Conservation (phyloP, 1,140 invertebrate species). For the Xylocopa sonorina region DNA sequence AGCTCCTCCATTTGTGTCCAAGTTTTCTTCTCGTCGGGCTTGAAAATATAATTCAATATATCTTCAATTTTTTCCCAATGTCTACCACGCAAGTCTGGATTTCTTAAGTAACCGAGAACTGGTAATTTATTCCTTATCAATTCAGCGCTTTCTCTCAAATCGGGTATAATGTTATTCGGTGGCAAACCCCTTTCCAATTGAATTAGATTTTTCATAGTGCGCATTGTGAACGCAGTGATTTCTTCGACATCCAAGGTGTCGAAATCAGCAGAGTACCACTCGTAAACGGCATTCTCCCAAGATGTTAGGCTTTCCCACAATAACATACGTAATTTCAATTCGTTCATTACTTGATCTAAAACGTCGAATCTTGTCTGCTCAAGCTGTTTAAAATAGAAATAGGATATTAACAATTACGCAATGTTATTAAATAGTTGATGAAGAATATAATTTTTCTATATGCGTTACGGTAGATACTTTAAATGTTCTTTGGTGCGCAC, state of each 20-base stretch:
- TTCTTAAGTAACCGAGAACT: conserved; percentile 88
- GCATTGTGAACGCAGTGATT: conserved; percentile 85
- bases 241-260: conserved; percentile 87
- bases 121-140: conserved; percentile 90
- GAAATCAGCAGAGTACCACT: conserved; percentile 87
- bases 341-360: conserved; percentile 89
- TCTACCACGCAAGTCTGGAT: conserved; percentile 87
- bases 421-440: too few relatives aligned
- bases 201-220: conserved; percentile 87
- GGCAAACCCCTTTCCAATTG: conserved; percentile 91
- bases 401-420: background rate
- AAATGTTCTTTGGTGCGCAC: conserved; percentile 87
- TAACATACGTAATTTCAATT: conserved; percentile 89
- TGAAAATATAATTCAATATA: conserved; percentile 87
- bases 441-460: too few relatives aligned
- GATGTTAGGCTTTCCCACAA: conserved; percentile 89
- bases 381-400: conserved; percentile 78
- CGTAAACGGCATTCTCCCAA: conserved; percentile 85
- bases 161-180: conserved; percentile 88
- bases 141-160: conserved; percentile 89
- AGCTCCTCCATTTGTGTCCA: conserved; percentile 87
- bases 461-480: conserved; percentile 77
- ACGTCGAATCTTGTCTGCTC: conserved; percentile 91
- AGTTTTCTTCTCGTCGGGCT: conserved; percentile 85
- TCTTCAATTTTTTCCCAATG: conserved; percentile 93